phyloP scores from a whole-genome alignment of 2,888 invertebrate species.

The Lasioglossum marginatum region DNA sequence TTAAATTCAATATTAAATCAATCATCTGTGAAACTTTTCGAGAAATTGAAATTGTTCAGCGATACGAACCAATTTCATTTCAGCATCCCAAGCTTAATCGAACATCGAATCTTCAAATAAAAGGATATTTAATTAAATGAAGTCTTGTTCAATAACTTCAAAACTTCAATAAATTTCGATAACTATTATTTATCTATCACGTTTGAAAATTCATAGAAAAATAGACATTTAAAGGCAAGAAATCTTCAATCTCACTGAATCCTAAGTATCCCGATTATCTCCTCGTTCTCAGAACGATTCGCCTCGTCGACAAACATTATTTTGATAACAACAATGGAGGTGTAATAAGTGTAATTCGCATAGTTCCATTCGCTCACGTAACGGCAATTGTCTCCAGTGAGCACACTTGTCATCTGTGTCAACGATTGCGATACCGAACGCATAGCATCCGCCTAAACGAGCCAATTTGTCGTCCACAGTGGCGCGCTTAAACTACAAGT shows the following conservation, averaged over 20 bases:
- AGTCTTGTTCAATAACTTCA: too few species aligned
- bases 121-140: background rate
- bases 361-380: background rate
- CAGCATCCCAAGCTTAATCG: background rate
- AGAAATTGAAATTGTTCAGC: too few species aligned
- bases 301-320: background rate
- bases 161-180: too few species aligned
- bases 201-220: too few species aligned
- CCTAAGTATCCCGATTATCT: background rate
- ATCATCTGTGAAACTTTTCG: background rate
- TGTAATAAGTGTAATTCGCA: background rate
- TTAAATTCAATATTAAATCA: too few species aligned
- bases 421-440: background rate
- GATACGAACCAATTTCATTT: background rate
- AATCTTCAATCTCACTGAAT: too few species aligned
- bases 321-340: background rate
- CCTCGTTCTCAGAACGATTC: background rate
- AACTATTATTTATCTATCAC: too few species aligned
- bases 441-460: background rate
- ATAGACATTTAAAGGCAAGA: too few species aligned
- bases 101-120: background rate
- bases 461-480: background rate
- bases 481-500: background rate
- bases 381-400: constrained; percentile 1
- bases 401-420: constrained; percentile 3